Percentiles rank a stretch among this genome's conserved stretches.
Conservation (phyloP, 2,797 vertebrate species). For the Chaetophractus vellerosus region DNA sequence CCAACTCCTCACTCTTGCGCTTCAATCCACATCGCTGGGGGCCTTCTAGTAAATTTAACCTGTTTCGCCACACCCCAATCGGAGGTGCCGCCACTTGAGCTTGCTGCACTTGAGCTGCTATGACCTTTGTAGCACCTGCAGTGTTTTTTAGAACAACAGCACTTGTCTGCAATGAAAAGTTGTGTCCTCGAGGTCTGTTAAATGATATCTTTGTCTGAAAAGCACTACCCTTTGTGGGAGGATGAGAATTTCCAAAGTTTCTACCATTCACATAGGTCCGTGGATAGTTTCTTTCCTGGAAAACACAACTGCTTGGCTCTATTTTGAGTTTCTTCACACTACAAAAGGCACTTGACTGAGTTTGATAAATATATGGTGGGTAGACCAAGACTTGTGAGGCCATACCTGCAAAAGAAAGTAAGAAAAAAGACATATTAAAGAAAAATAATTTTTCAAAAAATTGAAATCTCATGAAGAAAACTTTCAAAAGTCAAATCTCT, state of each 20-base stretch:
- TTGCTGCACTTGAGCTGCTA: conserved; percentile 88
- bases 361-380: conserved; percentile 99
- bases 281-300: conserved; percentile 97
- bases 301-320: conserved; percentile 98
- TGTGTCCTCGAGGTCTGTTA: conserved; percentile 93
- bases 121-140: conserved; percentile 91
- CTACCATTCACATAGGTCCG: conserved; percentile 97
- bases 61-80: conserved; percentile 89
- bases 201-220: conserved; percentile 95
- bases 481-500: neutral
- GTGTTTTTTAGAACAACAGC: conserved; percentile 93
- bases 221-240: conserved; percentile 93
- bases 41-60: conserved; percentile 93
- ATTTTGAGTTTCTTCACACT: conserved; percentile 99
- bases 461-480: conserved; percentile 65
- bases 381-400: conserved; percentile 99
- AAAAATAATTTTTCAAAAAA: neutral
- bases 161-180: conserved; percentile 94
- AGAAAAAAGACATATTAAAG: conserved; percentile 61
- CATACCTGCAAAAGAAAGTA: conserved; percentile 93
- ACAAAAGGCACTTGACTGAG: conserved; percentile 99
- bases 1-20: conserved; percentile 99
- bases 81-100: conserved; percentile 87
- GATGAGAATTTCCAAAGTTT: conserved; percentile 95
- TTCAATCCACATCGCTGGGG: conserved; percentile 98